Evolutionary conservation across 1,140 invertebrate genomes (phyloP), one percentile per base, ranked within the genome.

Genomic region (Acromyrmex echinatior): DNA sequence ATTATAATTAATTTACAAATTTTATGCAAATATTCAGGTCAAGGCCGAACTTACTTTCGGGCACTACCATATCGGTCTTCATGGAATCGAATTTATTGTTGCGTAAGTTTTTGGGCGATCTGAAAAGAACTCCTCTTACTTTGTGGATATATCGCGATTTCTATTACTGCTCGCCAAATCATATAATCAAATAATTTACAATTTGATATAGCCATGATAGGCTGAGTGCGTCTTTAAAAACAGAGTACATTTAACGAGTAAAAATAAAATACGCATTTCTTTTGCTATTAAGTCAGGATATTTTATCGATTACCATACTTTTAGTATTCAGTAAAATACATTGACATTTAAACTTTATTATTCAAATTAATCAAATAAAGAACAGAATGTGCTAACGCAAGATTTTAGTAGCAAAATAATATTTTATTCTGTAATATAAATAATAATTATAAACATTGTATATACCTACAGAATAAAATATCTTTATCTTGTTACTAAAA

Each of bases 31-130:
- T 49, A 31, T 9, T 10, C 6, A 25, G 35, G 6, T 5, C 39
- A 2, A 18, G 16, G 4, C 39, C 18, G 12, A 9, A 82, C 66
- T 91, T 88, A 91, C 90, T 91, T 70, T 84, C 79, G 18, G 76
- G 49, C 12, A 39, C 5, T 10, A 71, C 66, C 14, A 74, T 10
- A 1, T 88, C 84, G 9, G 73, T 9, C 56, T 91, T 88, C 51
- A 80, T 63, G 14, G 21, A 45, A 4, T 78, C 62, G 25, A 91
- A 53, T n/a, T 62, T 86, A 25, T 45, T 62, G 25, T 84, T 77
- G 16, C 70, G 73, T 12, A 86, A 14, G 18, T 10, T 81, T n/a
- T 78, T 88, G 10, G 86, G 63, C 9, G 90, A 90, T 51, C 90
- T 91, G 78, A 63, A 90, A 91, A 66, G 6, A 51, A 87, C 60